Percentiles rank a stretch among this genome's conserved stretches.
Conservation (phyloP, 2,888 invertebrate genomes). For the Ypsolopha sequella region DNA sequence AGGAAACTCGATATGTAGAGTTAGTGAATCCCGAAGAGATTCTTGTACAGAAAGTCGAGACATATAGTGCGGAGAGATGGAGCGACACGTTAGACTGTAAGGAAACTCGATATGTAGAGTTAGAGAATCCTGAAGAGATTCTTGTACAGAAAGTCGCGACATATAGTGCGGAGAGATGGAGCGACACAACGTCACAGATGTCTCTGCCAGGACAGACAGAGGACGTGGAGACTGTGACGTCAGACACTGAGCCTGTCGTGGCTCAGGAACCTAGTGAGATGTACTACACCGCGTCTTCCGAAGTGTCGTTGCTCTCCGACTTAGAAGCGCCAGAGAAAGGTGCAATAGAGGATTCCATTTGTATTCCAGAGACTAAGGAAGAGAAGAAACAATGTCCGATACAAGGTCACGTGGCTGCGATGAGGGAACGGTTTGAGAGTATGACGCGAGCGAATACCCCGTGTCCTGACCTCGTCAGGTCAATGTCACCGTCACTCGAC, state of each 20-base stretch:
- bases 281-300: conserved; percentile 59
- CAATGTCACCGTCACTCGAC: conserved; percentile 39
- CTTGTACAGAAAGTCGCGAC: conserved; percentile 26
- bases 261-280: conserved; percentile 45
- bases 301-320: conserved; percentile 47
- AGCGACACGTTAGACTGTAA: conserved; percentile 24
- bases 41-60: conserved; percentile 24
- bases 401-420: conserved; percentile 64
- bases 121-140: conserved; percentile 31
- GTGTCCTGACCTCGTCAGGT: conserved; percentile 39
- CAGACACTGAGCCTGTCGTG: conserved; percentile 25
- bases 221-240: conserved; percentile 9
- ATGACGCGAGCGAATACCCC: conserved; percentile 60
- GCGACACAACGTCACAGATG: conserved; percentile 16
- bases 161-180: conserved; percentile 22
- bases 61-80: conserved; percentile 21
- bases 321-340: conserved; percentile 28
- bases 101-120: conserved; percentile 16
- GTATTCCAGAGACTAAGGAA: conserved; percentile 26
- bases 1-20: conserved; percentile 16
- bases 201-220: conserved; percentile 3
- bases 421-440: conserved; percentile 62
- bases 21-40: conserved; percentile 31
- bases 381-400: conserved; percentile 31
- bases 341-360: conserved; percentile 16